Evolutionary conservation across 2,113 vertebrate genomes (phyloP).

Genomic region (Sisor rabdophorus): DNA sequence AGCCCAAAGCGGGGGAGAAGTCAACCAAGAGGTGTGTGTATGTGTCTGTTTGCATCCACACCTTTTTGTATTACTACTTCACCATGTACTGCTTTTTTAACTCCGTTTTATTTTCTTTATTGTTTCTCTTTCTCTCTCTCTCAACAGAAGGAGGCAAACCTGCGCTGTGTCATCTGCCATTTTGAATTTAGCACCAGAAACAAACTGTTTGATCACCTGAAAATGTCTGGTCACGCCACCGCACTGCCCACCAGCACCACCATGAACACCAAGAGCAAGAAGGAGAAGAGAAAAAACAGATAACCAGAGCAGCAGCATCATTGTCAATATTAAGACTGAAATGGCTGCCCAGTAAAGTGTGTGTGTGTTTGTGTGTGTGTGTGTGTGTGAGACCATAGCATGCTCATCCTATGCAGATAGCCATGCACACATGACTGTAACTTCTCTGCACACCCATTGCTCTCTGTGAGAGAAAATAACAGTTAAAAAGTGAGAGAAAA

Average conservation of each 20-base stretch:
- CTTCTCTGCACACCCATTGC: neutral
- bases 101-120: neutral
- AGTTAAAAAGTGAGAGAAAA: neutral
- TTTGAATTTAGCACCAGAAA: slow-evolving; percentile 85
- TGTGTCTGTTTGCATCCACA: neutral
- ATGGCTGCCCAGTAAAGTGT: neutral
- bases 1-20: slow-evolving; percentile 56
- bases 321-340: slow-evolving; percentile 9
- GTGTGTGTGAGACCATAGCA: neutral
- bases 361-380: neutral
- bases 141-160: slow-evolving; percentile 69
- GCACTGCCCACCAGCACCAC: slow-evolving; percentile 59
- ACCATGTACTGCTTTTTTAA: too few species aligned
- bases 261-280: slow-evolving; percentile 71
- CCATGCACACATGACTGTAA: neutral
- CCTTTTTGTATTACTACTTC: too few species aligned
- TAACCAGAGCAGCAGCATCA: slow-evolving; percentile 41
- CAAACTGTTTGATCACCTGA: slow-evolving; percentile 92
- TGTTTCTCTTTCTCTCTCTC: neutral
- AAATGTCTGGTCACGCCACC: slow-evolving; percentile 81
- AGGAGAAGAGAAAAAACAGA: slow-evolving; percentile 84
- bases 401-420: neutral
- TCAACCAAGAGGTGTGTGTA: slow-evolving; percentile 62
- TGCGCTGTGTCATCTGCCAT: slow-evolving; percentile 80
- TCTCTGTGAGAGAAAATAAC: slow-evolving; percentile 2